Base-by-base conservation (phyloP, 1,140 invertebrate species). In the Drosophila kepulauana region DNA sequence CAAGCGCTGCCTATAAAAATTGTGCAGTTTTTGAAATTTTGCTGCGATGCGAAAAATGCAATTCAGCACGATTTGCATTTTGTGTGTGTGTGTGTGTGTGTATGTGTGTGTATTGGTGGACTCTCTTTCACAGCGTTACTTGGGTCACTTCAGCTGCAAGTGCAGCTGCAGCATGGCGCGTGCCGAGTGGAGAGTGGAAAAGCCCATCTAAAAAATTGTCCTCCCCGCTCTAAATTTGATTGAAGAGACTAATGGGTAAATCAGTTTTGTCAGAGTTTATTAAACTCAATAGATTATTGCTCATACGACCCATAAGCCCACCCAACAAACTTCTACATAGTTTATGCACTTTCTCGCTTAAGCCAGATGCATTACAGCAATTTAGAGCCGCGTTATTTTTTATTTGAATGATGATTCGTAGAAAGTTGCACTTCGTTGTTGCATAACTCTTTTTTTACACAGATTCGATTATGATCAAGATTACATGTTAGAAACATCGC, bases 1-100 rank as follows among this genome's bases (percentile, higher is more conserved):
- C 58, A 62, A 62, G 65, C 65, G 61, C 45, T 68, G 66, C 57
- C 72, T 75, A 70, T 70, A 75, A 70, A 71, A 75, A 75, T 57
- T 57, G 49, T 76, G 52, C 73, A 65, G 43, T 76, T 75, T 75
- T 65, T 65, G 61, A 66, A 25, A 76, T 76, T 72, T 66, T 63
- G 65, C 59, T 35, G 57, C 30, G 61, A 64, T 56, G 41, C n/a
- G 67, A 85, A 82, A 85, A 85, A 80, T 85, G 81, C 81, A 85
- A 85, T 85, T 85, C 81, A 85, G 81, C 81, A 85, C 81, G 81
- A 85, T 85, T 85, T 85, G 78, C 81, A 85, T 85, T 81, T 81
- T 66, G 49, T 41, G 38, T 3, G 41, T 25, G 20, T 25, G 20
- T 25, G 3, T 66, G 49, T 41, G 38, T 3, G 41, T 25, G 20